phyloP scores from a whole-genome alignment of 2,113 vertebrate genomes.

The Syrrhaptes paradoxus region DNA sequence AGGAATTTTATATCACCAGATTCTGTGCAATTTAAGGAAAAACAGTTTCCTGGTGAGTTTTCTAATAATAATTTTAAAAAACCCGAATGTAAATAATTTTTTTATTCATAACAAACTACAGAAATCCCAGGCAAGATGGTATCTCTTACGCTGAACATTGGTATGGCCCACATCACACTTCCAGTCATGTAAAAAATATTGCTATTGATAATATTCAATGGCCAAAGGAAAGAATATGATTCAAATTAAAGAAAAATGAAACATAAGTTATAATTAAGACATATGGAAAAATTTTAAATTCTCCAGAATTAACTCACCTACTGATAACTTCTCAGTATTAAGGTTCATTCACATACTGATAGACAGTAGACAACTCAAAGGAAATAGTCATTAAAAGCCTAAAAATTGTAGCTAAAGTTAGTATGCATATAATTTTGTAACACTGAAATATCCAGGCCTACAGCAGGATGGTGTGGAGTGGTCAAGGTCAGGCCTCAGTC shows the following conservation, averaged over 20 bases:
- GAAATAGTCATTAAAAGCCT: neutral
- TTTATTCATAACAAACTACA: neutral
- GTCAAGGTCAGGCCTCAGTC: neutral
- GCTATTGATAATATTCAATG: neutral
- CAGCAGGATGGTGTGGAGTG: neutral
- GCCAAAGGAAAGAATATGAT: neutral
- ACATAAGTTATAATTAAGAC: neutral
- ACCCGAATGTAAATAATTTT: neutral
- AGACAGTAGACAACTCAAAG: neutral
- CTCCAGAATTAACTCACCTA: neutral
- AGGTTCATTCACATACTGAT: neutral
- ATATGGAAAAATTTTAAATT: neutral
- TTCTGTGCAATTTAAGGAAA: neutral
- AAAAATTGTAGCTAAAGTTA: neutral
- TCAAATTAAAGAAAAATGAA: neutral
- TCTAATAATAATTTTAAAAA: neutral
- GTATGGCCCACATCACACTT: neutral
- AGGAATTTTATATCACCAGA: neutral
- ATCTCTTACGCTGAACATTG: neutral
- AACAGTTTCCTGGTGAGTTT: neutral
- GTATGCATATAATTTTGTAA: neutral
- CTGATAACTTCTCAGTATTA: neutral
- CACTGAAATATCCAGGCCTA: neutral
- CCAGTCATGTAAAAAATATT: neutral
- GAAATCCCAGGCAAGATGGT: neutral